Evolutionary conservation across 1,140 invertebrate species (phyloP).

Genomic region (Pantala flavescens): DNA sequence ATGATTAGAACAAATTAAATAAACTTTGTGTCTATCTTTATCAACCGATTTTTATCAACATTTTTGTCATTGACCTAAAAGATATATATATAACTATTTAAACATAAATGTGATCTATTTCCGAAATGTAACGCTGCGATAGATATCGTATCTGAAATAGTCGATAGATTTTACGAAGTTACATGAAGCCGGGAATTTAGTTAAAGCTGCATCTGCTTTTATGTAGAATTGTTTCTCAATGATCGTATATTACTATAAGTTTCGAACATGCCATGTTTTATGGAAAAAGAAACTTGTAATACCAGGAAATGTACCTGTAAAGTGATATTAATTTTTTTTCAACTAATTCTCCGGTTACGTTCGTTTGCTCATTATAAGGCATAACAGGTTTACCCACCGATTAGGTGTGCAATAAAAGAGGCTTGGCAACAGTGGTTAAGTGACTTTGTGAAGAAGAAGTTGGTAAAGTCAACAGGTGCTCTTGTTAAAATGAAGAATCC

Average conservation of each 20-base stretch:
- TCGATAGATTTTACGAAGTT: neutral
- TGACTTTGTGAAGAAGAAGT: neutral
- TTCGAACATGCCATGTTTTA: too few species aligned
- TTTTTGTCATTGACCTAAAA: neutral
- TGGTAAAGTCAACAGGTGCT: neutral
- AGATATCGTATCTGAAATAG: neutral
- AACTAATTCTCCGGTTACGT: too few species aligned
- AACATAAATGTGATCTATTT: neutral
- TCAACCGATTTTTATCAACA: neutral
- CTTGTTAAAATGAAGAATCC: neutral
- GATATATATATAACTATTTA: neutral
- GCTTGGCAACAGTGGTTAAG: neutral
- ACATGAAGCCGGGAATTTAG: neutral
- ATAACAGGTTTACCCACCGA: too few species aligned
- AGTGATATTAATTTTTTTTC: too few species aligned
- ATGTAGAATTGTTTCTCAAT: too few species aligned
- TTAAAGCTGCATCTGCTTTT: too few species aligned
- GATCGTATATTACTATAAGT: too few species aligned
- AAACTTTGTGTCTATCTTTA: neutral
- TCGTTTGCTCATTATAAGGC: too few species aligned
- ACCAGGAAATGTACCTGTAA: too few species aligned
- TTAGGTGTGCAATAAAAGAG: neutral
- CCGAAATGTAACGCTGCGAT: neutral
- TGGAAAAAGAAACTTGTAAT: too few species aligned
- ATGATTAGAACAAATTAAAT: neutral